Percentiles rank a stretch among this genome's conserved stretches.
Conservation (phyloP, 2,797 vertebrate genomes). For the Dermochelys coriacea region DNA sequence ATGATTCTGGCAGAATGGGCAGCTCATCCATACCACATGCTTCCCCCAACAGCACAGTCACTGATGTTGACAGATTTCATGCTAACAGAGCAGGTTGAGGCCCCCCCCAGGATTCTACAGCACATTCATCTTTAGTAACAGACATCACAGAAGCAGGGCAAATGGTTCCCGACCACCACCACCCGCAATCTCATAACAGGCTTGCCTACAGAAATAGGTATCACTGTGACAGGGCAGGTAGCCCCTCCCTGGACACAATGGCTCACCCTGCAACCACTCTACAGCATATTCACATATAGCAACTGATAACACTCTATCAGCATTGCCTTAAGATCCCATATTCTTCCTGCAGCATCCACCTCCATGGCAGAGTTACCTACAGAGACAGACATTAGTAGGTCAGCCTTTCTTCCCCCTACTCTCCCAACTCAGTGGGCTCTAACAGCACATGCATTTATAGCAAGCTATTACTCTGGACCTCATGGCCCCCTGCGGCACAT, state of each 20-base stretch:
- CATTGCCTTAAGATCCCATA: not conserved
- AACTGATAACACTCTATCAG: not conserved
- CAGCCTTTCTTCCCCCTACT: not conserved
- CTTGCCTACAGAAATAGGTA: not conserved
- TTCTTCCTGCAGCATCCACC: not conserved
- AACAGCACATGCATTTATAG: not conserved
- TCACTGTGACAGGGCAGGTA: not conserved
- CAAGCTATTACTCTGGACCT: not conserved
- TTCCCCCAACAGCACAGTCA: rapidly evolving
- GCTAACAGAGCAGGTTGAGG: not conserved
- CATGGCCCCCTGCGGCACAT: too few species aligned
- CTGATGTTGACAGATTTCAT: rapidly evolving
- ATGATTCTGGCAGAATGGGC: not conserved
- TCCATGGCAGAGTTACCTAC: not conserved
- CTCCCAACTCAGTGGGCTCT: not conserved
- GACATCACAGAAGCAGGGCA: not conserved
- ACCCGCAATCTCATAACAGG: not conserved
- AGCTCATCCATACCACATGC: not conserved
- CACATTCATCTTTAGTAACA: not conserved
- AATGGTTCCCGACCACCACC: not conserved
- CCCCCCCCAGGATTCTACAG: not conserved
- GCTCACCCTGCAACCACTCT: not conserved
- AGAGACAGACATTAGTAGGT: not conserved
- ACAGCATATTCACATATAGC: not conserved
- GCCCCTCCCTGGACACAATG: not conserved